Percentiles rank a stretch among this genome's conserved stretches.
These are phyloP conservation scores for Crambe crambe DNA, from an alignment of 37 sponge, comb jelly and placozoan genomes.

Conservation along the genomic window DNA sequence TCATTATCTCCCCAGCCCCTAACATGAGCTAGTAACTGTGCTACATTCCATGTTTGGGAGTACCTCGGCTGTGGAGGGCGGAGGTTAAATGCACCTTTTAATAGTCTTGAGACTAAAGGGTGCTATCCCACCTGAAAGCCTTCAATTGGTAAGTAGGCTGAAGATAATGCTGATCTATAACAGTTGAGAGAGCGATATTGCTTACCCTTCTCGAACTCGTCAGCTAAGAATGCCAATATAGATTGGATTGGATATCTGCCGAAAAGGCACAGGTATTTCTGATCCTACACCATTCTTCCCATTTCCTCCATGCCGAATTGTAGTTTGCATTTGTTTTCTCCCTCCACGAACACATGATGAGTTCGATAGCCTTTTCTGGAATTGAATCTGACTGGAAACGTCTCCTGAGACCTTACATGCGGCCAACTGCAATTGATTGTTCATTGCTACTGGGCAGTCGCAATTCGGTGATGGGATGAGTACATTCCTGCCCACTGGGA, in stretches of 20 bases:
- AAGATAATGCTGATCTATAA: slow-evolving; percentile 10
- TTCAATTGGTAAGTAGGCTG: background rate
- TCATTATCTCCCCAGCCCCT: background rate
- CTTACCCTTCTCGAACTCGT: slow-evolving; percentile 1
- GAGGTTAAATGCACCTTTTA: slow-evolving; percentile 8
- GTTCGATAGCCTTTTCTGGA: slow-evolving; percentile 3
- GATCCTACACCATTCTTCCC: background rate
- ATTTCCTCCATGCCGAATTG: too few species aligned
- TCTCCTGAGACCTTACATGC: slow-evolving; percentile 20
- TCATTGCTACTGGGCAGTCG: slow-evolving; percentile 9
- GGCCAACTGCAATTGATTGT: slow-evolving; percentile 7
- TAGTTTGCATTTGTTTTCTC: background rate
- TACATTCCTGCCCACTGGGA: background rate
- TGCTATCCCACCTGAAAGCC: background rate
- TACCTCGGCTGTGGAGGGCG: slow-evolving; percentile 16
- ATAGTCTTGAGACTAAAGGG: too few species aligned
- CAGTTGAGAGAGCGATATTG: slow-evolving; percentile 8
- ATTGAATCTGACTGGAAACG: background rate
- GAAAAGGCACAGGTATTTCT: background rate
- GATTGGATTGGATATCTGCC: background rate
- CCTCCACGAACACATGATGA: slow-evolving; percentile 18
- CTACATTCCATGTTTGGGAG: slow-evolving; percentile 9
- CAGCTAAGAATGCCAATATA: background rate
- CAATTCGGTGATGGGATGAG: slow-evolving; percentile 1
- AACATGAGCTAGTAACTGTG: background rate